These are phyloP conservation scores for Bombylius discolor DNA, from an alignment of 2,888 invertebrate species.

Conservation along the genomic window DNA sequence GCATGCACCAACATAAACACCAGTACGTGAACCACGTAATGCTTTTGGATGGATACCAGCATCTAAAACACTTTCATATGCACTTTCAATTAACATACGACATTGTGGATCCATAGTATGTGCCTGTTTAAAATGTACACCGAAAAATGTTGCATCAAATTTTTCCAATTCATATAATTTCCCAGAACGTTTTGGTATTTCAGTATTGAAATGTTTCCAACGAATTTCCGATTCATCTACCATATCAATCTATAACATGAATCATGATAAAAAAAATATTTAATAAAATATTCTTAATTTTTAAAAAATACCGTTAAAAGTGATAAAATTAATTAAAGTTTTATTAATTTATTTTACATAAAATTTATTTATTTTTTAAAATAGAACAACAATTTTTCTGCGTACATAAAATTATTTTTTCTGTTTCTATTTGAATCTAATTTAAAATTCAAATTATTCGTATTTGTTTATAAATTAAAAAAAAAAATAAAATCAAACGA, in stretches of 20 bases:
- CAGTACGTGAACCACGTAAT: conserved; percentile 53
- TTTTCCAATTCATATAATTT: conserved; percentile 56
- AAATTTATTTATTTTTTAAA: conserved; percentile 24
- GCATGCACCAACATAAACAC: conserved; percentile 60
- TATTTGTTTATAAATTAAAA: no score
- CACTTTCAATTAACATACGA: conserved; percentile 60
- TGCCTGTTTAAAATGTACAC: conserved; percentile 60
- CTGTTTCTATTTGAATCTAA: no score
- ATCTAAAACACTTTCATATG: conserved; percentile 67
- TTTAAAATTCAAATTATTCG: no score
- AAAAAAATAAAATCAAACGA: no score
- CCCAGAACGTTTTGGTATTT: conserved; percentile 61
- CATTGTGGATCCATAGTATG: conserved; percentile 69
- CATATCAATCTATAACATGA: conserved; percentile 52
- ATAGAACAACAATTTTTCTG: no score
- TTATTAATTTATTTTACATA: background rate
- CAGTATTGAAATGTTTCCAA: conserved; percentile 60
- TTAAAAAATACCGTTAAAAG: background rate
- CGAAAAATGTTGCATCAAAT: conserved; percentile 66
- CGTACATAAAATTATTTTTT: no score
- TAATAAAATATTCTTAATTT: background rate
- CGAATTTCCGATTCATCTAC: conserved; percentile 65
- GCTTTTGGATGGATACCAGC: conserved; percentile 54
- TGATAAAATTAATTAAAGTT: background rate
- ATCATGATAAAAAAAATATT: background rate